Percentiles rank a stretch among this genome's conserved stretches.
phyloP scores from a whole-genome alignment of 2,797 vertebrate genomes.

The Malacoraja senta region DNA sequence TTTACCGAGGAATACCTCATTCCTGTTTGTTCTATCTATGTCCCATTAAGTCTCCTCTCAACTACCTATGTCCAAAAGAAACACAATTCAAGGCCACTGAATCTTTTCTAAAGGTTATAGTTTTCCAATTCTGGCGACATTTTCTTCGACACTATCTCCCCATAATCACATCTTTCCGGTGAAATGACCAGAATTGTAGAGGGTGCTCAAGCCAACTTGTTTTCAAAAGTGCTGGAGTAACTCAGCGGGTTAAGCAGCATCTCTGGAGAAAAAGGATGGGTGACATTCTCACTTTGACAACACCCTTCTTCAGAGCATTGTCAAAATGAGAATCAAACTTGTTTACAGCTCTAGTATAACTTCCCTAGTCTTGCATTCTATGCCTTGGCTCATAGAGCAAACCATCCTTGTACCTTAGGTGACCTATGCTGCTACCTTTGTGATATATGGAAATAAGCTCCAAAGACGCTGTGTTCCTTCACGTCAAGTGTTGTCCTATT shows the following conservation, averaged over 20 bases:
- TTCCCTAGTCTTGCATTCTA: neutral
- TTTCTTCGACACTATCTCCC: neutral
- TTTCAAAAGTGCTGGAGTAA: too few species aligned
- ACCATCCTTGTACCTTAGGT: neutral
- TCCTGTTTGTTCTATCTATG: neutral
- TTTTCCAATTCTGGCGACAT: neutral
- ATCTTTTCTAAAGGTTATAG: neutral
- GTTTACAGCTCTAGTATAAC: neutral
- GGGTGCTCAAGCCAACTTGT: too few species aligned
- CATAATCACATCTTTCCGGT: neutral
- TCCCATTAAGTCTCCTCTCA: neutral
- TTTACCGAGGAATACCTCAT: neutral
- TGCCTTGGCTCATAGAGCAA: neutral
- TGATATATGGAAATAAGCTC: too few species aligned
- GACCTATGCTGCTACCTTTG: neutral
- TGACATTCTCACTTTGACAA: too few species aligned
- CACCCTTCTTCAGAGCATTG: too few species aligned
- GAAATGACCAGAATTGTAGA: neutral
- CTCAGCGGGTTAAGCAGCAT: too few species aligned
- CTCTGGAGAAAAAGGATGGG: too few species aligned
- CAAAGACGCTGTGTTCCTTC: neutral
- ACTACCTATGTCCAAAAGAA: neutral
- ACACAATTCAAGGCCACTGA: neutral
- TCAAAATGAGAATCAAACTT: too few species aligned
- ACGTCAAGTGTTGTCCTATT: neutral